Conservation (phyloP, 2,888 invertebrate species). For the Microctonus aethiopoides region DNA sequence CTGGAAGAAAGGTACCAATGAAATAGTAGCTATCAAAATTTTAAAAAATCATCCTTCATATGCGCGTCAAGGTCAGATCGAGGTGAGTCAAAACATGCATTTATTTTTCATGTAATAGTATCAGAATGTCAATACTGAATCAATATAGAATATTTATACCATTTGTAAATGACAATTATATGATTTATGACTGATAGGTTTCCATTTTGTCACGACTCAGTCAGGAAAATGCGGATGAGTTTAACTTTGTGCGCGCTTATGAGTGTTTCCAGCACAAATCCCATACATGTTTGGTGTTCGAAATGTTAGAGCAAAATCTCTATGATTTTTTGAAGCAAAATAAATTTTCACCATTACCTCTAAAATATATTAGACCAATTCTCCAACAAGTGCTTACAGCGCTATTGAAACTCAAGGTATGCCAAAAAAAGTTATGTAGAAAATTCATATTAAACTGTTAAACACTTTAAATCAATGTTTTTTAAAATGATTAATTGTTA, state of each 20-base stretch:
- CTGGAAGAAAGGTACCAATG: conserved; percentile 99
- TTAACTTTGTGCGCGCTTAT: conserved; percentile 99
- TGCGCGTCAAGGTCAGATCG: conserved; percentile 99
- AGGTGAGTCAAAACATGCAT: conserved; percentile 73
- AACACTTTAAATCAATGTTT: not conserved
- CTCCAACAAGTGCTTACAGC: conserved; percentile 94
- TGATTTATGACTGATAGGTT: conserved; percentile 69
- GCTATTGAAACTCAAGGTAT: conserved; percentile 89
- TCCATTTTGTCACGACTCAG: conserved; percentile 92
- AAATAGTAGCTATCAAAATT: conserved; percentile 99
- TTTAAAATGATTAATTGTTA: not conserved
- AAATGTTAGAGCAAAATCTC: conserved; percentile 99
- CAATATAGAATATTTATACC: not conserved
- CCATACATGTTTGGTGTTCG: conserved; percentile 99
- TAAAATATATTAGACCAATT: conserved; percentile 98
- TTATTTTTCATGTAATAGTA: not conserved
- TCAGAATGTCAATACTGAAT: not conserved
- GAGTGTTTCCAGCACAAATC: conserved; percentile 99
- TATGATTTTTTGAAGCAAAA: conserved; percentile 99
- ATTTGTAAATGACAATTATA: not conserved
- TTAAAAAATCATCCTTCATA: conserved; percentile 99
- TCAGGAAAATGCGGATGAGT: conserved; percentile 98
- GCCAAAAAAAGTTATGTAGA: conserved; percentile 12
- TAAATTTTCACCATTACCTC: conserved; percentile 98
- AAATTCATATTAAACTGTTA: not conserved